Evolutionary conservation across 2,113 vertebrate genomes (phyloP).

Genomic region (Acanthisitta chloris): DNA sequence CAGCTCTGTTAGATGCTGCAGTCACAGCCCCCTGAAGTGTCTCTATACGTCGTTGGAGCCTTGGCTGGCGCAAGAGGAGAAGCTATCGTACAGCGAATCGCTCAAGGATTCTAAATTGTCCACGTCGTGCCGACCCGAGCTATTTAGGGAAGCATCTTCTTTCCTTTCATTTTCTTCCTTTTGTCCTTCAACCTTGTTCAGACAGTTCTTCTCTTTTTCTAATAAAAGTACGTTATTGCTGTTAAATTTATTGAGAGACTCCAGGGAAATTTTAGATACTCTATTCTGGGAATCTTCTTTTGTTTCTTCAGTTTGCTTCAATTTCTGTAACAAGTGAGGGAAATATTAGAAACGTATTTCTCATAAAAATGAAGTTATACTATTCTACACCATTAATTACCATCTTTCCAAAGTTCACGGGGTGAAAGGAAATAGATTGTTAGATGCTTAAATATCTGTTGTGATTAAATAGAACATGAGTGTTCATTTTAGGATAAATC

Average conservation of each 20-base stretch:
- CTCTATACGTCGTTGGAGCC: constrained; percentile 79
- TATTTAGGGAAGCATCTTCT: constrained; percentile 70
- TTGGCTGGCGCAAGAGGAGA: constrained; percentile 88
- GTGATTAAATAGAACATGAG: constrained; percentile 65
- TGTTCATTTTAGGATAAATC: constrained; percentile 68
- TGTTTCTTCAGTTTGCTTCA: constrained; percentile 77
- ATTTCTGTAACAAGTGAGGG: constrained; percentile 76
- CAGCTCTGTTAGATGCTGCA: neutral
- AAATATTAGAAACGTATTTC: constrained; percentile 72
- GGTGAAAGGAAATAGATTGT: constrained; percentile 51
- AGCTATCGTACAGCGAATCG: constrained; percentile 89
- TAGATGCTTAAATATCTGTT: constrained; percentile 50
- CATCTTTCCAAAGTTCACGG: constrained; percentile 17
- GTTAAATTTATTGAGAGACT: constrained; percentile 84
- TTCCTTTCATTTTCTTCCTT: constrained; percentile 64
- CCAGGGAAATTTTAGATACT: constrained; percentile 79
- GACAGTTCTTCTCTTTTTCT: constrained; percentile 65
- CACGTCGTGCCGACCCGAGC: constrained; percentile 56
- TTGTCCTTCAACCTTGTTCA: constrained; percentile 58
- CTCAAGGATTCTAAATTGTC: constrained; percentile 83
- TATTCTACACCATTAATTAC: constrained; percentile 44
- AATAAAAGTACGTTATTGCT: constrained; percentile 73
- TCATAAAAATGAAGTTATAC: constrained; percentile 63
- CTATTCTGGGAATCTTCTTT: constrained; percentile 66
- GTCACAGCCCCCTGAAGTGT: neutral